Evolutionary conservation across 2,797 vertebrate species (phyloP).

Genomic region (Thamnophis elegans): DNA sequence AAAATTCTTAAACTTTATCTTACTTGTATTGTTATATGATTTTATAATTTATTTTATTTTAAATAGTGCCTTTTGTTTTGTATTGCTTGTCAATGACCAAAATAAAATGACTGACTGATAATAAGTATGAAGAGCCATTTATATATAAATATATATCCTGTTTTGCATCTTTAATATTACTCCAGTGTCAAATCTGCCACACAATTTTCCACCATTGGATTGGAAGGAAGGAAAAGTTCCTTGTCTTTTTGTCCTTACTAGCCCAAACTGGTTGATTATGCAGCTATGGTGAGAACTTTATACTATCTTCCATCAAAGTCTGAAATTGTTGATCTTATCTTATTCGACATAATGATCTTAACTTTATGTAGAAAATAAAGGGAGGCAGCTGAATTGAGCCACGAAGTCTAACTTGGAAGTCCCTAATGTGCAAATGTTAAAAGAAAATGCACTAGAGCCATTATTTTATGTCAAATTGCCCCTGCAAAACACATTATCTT

Average conservation of each 20-base stretch:
- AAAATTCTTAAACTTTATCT: not conserved
- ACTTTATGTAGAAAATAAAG: conserved; percentile 1
- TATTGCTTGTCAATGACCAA: not conserved
- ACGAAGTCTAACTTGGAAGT: not conserved
- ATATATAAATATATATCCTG: not conserved
- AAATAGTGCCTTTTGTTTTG: not conserved
- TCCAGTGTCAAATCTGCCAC: not conserved
- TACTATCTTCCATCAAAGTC: not conserved
- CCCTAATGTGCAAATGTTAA: not conserved
- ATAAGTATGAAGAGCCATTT: not conserved
- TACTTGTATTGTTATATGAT: not conserved
- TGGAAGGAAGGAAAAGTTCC: not conserved
- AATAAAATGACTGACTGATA: not conserved
- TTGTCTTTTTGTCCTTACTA: not conserved
- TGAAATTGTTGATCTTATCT: not conserved
- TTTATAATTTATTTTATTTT: not conserved
- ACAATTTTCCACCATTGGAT: not conserved
- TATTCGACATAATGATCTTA: conserved; percentile 26
- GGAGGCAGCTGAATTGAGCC: not conserved
- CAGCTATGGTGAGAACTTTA: not conserved
- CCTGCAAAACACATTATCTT: not conserved
- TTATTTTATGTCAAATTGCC: not conserved
- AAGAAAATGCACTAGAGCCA: not conserved
- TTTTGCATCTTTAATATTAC: not conserved
- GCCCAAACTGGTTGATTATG: not conserved